Base-by-base conservation (phyloP, 2,888 invertebrate species). In the Leptinotarsa peninsularis region DNA sequence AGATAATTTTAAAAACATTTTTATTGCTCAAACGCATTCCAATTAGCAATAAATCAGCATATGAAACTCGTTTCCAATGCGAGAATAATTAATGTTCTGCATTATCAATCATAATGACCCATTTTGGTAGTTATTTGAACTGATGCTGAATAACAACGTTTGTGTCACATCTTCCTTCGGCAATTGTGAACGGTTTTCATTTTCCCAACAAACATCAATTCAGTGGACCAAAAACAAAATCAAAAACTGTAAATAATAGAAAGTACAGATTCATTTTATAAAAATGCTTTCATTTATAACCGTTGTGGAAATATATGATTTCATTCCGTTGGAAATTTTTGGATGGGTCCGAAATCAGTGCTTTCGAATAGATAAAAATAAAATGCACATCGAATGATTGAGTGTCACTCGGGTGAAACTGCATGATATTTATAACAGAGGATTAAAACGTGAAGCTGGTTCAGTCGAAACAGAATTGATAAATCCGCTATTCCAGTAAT, bases 361-460 rank as follows among this genome's bases (percentile, higher is more conserved):
- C 43, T 43, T n/a, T 63, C 0, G 63, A 63, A 27, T 63, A 43
- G 63, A 33, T 63, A 63, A 63, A 63, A 63, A 63, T 63, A 15
- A 33, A 4, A 63, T 33, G 27, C 43, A 33, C 33, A 5, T 43
- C 33, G n/a, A 63, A 63, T 63, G 63, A 63, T 63, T 33, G 43
- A 63, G 63, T 43, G 63, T n/a, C 63, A 63, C n/a, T 63, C n/a
- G 63, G 63, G 63, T 63, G 4, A 33, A 33, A 27, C 63, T 27
- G 63, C 63, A 15, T n/a, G 63, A 43, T n/a, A 63, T 33, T 63
- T 43, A 27, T n/a, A 63, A 63, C 63, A 63, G 63, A n/a, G n/a
- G 33, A 63, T 63, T 33, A 63, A 27, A 63, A 43, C 27, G 33
- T 63, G 33, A 21, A 63, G 33, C 63, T 15, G 27, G 63, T 33